These are phyloP conservation scores for Cliona cf. orientalis DNA, from an alignment of 37 sponge, comb jelly and placozoan genomes.

Conservation along the genomic window DNA sequence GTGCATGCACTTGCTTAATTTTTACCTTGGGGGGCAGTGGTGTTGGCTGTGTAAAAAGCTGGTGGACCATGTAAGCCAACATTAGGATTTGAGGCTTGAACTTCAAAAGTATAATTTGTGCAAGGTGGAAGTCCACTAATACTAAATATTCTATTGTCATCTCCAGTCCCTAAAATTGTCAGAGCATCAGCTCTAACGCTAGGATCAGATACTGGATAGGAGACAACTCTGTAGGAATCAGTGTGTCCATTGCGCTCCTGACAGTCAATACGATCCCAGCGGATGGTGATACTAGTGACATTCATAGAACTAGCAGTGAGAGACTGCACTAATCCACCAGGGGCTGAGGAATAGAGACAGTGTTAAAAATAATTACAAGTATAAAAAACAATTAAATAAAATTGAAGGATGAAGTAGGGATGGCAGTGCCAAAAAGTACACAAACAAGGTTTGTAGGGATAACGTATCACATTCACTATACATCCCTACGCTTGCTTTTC, in stretches of 20 bases:
- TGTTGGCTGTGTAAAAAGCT: not conserved
- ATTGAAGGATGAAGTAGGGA: no score
- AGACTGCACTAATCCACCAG: slow-evolving; percentile 1
- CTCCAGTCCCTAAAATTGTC: not conserved
- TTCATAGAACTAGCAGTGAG: not conserved
- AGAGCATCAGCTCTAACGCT: no score
- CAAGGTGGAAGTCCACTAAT: slow-evolving; percentile 14
- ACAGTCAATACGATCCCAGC: slow-evolving; percentile 19
- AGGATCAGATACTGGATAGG: no score
- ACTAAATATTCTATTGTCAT: not conserved
- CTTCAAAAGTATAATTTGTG: slow-evolving; percentile 11
- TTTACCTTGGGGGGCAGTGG: not conserved
- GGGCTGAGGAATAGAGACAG: slow-evolving; percentile 17
- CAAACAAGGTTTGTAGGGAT: no score
- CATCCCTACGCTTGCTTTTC: no score
- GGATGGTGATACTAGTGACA: slow-evolving; percentile 7
- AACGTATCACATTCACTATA: no score
- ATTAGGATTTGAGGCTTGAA: not conserved
- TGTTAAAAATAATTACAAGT: not conserved
- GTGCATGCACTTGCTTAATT: not conserved
- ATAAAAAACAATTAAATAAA: not conserved
- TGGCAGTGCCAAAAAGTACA: no score
- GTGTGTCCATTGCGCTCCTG: slow-evolving; percentile 9
- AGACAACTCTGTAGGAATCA: no score
- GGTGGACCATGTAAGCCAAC: not conserved